phyloP scores from a whole-genome alignment of 2,113 vertebrate genomes.

The Equus quagga region DNA sequence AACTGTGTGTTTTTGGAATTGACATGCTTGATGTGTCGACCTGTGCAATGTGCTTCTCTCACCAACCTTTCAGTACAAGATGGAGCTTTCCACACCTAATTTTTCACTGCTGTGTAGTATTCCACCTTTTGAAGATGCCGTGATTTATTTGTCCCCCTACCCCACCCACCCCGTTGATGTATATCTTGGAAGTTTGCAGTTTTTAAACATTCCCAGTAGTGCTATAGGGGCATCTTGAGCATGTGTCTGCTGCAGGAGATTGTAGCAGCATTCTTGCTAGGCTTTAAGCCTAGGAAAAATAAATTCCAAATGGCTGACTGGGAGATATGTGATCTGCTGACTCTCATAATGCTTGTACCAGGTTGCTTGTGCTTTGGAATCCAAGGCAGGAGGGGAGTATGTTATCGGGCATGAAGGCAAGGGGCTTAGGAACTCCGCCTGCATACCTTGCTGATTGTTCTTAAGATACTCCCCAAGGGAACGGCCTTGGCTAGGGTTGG shows the following conservation, averaged over 20 bases:
- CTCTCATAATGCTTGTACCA: too few species aligned
- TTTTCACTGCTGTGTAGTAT: background rate
- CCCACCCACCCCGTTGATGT: background rate
- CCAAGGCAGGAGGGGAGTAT: too few species aligned
- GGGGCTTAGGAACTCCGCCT: too few species aligned
- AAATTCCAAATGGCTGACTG: too few species aligned
- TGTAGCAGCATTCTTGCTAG: too few species aligned
- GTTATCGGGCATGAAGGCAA: too few species aligned
- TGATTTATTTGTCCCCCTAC: background rate
- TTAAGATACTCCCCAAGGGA: too few species aligned
- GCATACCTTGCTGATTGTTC: too few species aligned
- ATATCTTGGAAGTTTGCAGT: background rate
- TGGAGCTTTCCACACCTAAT: background rate
- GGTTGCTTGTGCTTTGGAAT: too few species aligned
- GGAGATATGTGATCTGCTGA: too few species aligned
- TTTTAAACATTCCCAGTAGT: background rate
- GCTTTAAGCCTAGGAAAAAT: too few species aligned
- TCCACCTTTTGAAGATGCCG: background rate
- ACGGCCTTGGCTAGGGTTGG: too few species aligned
- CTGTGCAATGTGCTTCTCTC: background rate
- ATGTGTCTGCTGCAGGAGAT: background rate
- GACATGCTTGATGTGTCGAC: background rate
- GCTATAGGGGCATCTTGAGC: background rate
- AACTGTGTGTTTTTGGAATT: background rate
- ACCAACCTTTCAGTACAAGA: background rate